Conservation (phyloP, 1,140 invertebrate species). For the Bombus impatiens region DNA sequence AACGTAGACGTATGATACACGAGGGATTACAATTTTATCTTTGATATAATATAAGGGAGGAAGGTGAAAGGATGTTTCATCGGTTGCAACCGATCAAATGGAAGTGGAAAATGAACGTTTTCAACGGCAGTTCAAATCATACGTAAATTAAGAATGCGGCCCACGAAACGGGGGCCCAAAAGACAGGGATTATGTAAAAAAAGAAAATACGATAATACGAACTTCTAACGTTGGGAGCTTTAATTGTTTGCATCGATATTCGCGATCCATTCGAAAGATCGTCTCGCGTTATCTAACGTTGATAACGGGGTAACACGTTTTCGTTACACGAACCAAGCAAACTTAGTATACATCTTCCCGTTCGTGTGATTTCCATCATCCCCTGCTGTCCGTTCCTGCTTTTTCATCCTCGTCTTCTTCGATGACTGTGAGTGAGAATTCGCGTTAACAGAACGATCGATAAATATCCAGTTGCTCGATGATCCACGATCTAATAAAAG, state of each 20-base stretch:
- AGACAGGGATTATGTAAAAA: constrained; percentile 35
- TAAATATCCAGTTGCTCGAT: not conserved
- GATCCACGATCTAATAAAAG: constrained; percentile 12
- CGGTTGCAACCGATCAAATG: constrained; percentile 2
- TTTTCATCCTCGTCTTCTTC: constrained; percentile 16
- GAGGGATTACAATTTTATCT: not conserved
- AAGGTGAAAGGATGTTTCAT: not conserved
- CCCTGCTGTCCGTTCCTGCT: constrained; percentile 16
- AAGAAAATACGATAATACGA: constrained; percentile 38
- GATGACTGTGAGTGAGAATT: not conserved
- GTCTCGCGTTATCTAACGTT: constrained; percentile 46
- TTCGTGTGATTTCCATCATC: constrained; percentile 26
- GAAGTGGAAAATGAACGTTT: constrained; percentile 5
- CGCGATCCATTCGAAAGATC: constrained; percentile 46
- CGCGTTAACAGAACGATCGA: not conserved
- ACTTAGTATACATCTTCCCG: constrained; percentile 4
- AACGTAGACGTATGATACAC: too few relatives aligned
- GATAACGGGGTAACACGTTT: constrained; percentile 34
- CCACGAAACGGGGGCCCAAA: not conserved
- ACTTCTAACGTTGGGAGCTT: constrained; percentile 37
- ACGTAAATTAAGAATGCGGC: constrained; percentile 28
- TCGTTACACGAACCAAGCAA: constrained; percentile 12
- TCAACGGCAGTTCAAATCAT: constrained; percentile 38
- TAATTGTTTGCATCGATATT: constrained; percentile 31
- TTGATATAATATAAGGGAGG: too few relatives aligned